Base-by-base conservation (phyloP, 2,797 vertebrate genomes). In the Melanotaenia pygmaea region DNA sequence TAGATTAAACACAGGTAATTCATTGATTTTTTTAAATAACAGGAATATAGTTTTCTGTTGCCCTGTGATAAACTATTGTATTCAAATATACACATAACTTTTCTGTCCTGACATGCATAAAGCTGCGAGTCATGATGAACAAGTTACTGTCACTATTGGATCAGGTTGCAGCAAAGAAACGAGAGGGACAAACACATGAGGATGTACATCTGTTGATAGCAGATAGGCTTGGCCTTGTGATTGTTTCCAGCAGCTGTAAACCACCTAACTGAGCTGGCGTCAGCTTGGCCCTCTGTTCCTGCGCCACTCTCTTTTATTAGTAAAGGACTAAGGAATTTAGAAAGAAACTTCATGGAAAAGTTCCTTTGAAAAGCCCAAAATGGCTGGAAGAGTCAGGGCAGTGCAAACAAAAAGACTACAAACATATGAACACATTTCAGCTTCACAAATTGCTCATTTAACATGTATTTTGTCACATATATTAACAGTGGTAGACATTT, bases 241-340 rank as follows among this genome's bases (percentile, higher is more conserved):
- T 89, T 88, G 87, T 87, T 90, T 92, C 88, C 87, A 91, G 86
- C 79, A 86, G 81, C 86, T 86, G 71, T 73, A 84, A 82, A 88
- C 89, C 88, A 77, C 85, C 89, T 75, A 89, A 79, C 64, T 32
- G 45, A 82, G 70, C 64, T 35, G 70, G 83, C 84, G 57, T 89
- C 86, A 66, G 83, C 76, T 58, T 13, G 43, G 81, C 62, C 79
- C 85, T 40, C 35, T 77, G 63, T 89, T 64, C 24, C 53, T 67
- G 50, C n/a, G 72, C 24, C 68, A 67, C 53, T 64, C 61, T 84
- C 47, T 81, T 66, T 87, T 65, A 65, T 79, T 86, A 69, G 82
- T 73, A 45, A 58, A 34, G 58, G 47, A 81, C 64, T 59, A 72
- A 77, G 64, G 43, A 83, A 82, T 87, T 83, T 71, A 81, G 56